A percentile compares a stretch with the other conserved stretches of the same genome.
Conservation (phyloP, 2,113 vertebrate genomes). For the Pedetes capensis region DNA sequence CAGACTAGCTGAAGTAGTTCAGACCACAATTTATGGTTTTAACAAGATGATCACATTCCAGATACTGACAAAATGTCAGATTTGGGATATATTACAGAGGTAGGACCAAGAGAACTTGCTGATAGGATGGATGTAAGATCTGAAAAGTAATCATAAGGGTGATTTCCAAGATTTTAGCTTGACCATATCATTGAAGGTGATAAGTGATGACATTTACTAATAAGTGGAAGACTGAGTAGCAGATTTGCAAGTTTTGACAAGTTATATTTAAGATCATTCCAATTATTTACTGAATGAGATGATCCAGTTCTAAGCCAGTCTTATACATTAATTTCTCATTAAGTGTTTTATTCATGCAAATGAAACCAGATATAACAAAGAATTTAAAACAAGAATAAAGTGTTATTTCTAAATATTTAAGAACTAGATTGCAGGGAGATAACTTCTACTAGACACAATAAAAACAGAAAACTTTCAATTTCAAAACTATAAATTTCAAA, state of each 20-base stretch:
- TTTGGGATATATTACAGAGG: neutral
- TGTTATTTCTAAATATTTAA: slow-evolving; percentile 17
- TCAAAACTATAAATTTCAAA: slow-evolving; percentile 41
- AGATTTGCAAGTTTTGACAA: neutral
- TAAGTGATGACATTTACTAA: neutral
- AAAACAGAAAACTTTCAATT: slow-evolving; percentile 23
- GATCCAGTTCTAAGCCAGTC: neutral
- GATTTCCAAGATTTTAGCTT: neutral
- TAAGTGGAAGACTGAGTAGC: neutral
- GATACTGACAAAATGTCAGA: neutral
- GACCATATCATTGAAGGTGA: neutral
- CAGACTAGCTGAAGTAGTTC: neutral
- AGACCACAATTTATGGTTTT: neutral
- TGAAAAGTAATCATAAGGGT: neutral
- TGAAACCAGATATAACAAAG: slow-evolving; percentile 4
- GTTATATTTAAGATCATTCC: slow-evolving; percentile 7
- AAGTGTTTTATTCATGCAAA: neutral
- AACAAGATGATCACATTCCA: neutral
- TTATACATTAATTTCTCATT: neutral
- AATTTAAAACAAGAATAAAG: slow-evolving; percentile 36
- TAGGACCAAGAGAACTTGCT: neutral
- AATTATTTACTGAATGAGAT: slow-evolving; percentile 1
- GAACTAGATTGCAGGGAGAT: neutral
- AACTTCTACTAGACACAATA: neutral
- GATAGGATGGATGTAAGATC: neutral